Conservation (phyloP, 2,888 invertebrate species). For the Stenodera caucasica region DNA sequence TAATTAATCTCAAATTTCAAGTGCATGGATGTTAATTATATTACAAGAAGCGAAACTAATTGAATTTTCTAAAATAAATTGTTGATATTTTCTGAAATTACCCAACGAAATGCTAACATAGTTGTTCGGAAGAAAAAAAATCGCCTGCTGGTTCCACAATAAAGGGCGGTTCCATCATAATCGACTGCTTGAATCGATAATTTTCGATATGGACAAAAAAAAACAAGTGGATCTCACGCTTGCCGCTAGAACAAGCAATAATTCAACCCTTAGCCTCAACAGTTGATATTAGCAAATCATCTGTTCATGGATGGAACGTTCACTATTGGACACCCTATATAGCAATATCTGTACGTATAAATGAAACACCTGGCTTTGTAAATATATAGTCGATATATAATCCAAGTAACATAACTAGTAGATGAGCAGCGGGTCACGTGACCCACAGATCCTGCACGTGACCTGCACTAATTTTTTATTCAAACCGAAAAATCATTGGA, state of each 20-base stretch:
- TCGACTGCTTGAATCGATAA: conserved; percentile 12
- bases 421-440: conserved; percentile 43
- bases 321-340: conserved; percentile 15
- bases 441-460: conserved; percentile 42
- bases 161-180: too few relatives aligned
- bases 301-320: conserved; percentile 20
- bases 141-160: conserved; percentile 31
- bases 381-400: conserved; percentile 8
- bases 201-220: too few relatives aligned
- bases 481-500: conserved; percentile 15
- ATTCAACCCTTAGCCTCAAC: conserved; percentile 18
- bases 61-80: background rate
- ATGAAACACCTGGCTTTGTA: conserved; percentile 37
- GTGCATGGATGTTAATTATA: conserved; percentile 29
- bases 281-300: conserved; percentile 35
- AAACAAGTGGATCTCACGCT: conserved; percentile 35
- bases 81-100: too few relatives aligned
- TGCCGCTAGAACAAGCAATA: conserved; percentile 23
- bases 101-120: too few relatives aligned
- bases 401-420: conserved; percentile 11
- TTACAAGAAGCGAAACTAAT: background rate
- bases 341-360: conserved; percentile 9
- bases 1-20: conserved; percentile 40
- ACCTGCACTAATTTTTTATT: conserved; percentile 37
- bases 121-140: too few relatives aligned